Evolutionary conservation across 2,113 vertebrate species (phyloP).

Genomic region (Eonycteris spelaea): DNA sequence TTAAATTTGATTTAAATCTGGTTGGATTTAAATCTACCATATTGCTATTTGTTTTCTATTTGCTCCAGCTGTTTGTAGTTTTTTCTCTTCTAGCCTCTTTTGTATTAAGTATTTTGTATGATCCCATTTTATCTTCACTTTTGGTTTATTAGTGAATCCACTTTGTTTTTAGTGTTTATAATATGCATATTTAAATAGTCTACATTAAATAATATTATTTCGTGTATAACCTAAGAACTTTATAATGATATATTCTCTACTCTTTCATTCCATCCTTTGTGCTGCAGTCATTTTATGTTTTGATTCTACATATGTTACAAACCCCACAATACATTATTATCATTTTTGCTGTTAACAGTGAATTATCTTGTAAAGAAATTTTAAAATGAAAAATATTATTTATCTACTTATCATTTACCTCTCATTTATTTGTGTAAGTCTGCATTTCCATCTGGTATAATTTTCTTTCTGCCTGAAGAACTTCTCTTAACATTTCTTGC

Average conservation of each 20-base stretch:
- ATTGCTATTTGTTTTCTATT: not conserved
- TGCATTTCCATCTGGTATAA: not conserved
- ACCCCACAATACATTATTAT: not conserved
- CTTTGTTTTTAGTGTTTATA: not conserved
- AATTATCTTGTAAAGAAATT: not conserved
- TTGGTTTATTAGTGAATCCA: not conserved
- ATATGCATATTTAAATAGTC: not conserved
- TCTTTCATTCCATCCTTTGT: not conserved
- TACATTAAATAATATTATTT: not conserved
- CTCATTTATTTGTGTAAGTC: not conserved
- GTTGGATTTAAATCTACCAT: not conserved
- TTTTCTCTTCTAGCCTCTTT: not conserved
- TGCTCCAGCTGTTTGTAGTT: not conserved
- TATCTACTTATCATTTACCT: not conserved
- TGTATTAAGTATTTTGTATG: not conserved
- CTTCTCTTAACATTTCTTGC: not conserved
- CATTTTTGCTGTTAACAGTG: not conserved
- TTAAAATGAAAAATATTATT: not conserved
- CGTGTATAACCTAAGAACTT: not conserved
- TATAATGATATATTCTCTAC: not conserved
- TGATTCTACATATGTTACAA: not conserved
- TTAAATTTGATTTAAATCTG: not conserved
- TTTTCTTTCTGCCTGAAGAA: not conserved
- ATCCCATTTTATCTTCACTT: not conserved
- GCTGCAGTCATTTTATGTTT: not conserved